These are phyloP conservation scores for Smutsia gigantea DNA, from an alignment of 2,797 vertebrate species.

Conservation along the genomic window DNA sequence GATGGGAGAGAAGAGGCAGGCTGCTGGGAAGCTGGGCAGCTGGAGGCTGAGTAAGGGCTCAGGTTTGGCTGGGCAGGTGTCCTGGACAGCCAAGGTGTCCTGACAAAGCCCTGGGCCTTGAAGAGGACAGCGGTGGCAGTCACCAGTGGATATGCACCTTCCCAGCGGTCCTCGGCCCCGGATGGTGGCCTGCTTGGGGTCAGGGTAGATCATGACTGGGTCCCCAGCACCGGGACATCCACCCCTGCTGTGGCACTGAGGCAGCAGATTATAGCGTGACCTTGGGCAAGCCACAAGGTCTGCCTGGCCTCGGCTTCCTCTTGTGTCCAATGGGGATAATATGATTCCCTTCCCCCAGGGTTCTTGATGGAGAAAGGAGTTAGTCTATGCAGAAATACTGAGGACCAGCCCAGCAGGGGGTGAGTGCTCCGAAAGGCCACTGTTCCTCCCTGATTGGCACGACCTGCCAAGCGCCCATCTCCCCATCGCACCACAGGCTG, in stretches of 20 bases:
- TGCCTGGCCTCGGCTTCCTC: neutral
- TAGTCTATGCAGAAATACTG: fast-evolving
- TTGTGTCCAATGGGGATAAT: neutral
- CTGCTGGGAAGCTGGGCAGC: neutral
- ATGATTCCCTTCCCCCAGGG: neutral
- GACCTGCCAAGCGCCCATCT: neutral
- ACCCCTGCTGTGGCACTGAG: fast-evolving
- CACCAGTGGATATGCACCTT: too few species aligned
- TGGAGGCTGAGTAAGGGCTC: neutral
- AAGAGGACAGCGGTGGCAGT: fast-evolving
- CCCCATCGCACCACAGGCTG: neutral
- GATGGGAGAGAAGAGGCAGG: neutral
- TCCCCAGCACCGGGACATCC: fast-evolving
- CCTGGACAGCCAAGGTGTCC: fast-evolving
- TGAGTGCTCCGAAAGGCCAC: fast-evolving
- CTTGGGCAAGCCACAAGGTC: too few species aligned
- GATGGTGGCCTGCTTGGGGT: neutral
- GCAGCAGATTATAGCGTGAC: fast-evolving
- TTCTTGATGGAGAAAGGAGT: neutral
- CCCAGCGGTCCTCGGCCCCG: neutral
- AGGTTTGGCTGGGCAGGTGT: neutral
- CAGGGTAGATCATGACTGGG: fast-evolving
- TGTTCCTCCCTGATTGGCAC: neutral
- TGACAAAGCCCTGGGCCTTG: neutral
- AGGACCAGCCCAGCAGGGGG: neutral